phyloP scores from a whole-genome alignment of 1,140 invertebrate genomes.

The Metaphire vulgaris region DNA sequence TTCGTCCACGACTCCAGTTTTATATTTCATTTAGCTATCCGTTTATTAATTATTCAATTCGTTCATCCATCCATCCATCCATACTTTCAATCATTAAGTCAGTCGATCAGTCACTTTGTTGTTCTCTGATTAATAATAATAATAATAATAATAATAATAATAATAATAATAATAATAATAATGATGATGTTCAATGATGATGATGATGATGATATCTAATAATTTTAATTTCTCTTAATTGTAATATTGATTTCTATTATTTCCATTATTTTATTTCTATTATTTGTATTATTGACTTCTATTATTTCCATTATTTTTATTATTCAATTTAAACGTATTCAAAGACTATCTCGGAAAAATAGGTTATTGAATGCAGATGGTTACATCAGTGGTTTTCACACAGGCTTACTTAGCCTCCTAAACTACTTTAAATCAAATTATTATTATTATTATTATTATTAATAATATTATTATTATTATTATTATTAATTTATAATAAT shows the following conservation, averaged over 20 bases:
- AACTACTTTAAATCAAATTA: no score
- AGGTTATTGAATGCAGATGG: no score
- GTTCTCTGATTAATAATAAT: background rate
- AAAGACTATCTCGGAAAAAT: no score
- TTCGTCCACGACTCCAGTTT: no score
- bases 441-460: no score
- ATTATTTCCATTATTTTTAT: background rate
- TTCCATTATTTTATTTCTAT: background rate
- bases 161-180: slow-evolving; percentile 4
- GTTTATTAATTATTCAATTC: background rate
- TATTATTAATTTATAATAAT: no score
- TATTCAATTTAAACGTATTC: no score
- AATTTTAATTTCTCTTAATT: background rate
- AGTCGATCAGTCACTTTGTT: background rate
- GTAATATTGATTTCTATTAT: background rate
- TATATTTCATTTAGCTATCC: background rate
- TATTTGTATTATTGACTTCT: background rate
- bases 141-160: slow-evolving; percentile 4
- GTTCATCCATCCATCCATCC: background rate
- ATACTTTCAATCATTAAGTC: background rate
- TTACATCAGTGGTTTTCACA: no score
- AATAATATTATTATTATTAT: no score
- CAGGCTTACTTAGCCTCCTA: no score
- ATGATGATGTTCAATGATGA: background rate
- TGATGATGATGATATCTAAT: background rate